A percentile compares a stretch with the other conserved stretches of the same genome.
These are phyloP conservation scores for Garrulus glandarius DNA, from an alignment of 2,797 vertebrate species.

Conservation along the genomic window DNA sequence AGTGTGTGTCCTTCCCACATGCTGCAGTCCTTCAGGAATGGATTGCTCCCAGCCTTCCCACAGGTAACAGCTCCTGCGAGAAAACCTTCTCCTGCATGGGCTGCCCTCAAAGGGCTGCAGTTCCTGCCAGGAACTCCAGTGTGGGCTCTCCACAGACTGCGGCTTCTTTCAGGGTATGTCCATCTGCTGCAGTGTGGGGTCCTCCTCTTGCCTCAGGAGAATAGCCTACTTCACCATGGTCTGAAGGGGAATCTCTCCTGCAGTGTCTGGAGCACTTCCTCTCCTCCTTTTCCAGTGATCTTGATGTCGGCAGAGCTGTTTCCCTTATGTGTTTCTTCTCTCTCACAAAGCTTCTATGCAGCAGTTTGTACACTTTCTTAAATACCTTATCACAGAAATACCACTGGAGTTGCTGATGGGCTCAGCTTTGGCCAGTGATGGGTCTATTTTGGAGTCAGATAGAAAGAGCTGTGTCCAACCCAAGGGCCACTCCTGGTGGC, in stretches of 20 bases:
- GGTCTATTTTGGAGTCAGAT: background rate
- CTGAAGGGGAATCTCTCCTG: background rate
- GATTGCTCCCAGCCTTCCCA: background rate
- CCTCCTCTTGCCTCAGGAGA: rapidly evolving
- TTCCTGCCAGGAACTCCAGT: background rate
- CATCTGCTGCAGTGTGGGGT: background rate
- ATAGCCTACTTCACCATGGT: background rate
- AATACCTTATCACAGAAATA: background rate
- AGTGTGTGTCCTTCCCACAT: rapidly evolving
- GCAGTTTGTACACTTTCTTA: background rate
- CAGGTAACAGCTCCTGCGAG: background rate
- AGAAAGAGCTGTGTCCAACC: background rate
- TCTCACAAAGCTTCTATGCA: background rate
- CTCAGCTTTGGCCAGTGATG: background rate
- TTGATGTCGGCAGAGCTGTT: background rate
- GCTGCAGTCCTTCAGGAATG: background rate
- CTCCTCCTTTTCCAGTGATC: background rate
- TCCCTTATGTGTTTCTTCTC: background rate
- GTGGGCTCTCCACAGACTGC: rapidly evolving
- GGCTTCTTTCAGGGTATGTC: background rate
- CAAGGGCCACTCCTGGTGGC: background rate
- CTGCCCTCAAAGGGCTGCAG: rapidly evolving
- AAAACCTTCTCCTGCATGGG: background rate
- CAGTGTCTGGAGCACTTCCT: rapidly evolving
- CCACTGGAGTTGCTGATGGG: background rate